These are phyloP conservation scores for Tor tambroides DNA, from an alignment of 2,113 vertebrate genomes.

Conservation along the genomic window DNA sequence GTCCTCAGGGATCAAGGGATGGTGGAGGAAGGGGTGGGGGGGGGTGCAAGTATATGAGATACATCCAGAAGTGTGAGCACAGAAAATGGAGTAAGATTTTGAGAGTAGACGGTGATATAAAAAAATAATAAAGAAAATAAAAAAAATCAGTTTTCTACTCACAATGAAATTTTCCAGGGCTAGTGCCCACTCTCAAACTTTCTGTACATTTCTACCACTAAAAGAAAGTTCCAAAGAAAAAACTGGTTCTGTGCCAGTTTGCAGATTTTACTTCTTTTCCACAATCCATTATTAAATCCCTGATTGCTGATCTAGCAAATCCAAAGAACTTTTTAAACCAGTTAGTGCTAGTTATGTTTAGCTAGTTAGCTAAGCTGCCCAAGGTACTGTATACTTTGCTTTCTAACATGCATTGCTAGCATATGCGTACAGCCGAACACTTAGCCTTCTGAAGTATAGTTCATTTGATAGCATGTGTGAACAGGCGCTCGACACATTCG, in stretches of 20 bases:
- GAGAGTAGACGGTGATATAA: no score
- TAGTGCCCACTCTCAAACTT: neutral
- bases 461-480: neutral
- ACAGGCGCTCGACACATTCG: neutral
- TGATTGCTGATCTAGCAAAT: neutral
- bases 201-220: neutral
- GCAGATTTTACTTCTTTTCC: neutral
- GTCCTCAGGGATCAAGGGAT: constrained; percentile 72
- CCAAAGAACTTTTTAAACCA: neutral
- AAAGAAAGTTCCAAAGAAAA: neutral
- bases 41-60: neutral
- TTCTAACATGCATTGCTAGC: neutral
- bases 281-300: neutral
- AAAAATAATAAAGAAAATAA: no score
- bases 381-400: no score
- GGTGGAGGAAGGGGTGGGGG: constrained; percentile 4
- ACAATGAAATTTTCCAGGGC: neutral
- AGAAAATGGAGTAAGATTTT: constrained; percentile 25
- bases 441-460: neutral
- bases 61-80: neutral
- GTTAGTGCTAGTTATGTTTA: neutral
- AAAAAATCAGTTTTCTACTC: no score
- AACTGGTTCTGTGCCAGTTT: neutral
- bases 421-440: neutral
- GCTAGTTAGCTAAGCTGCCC: neutral